Percentiles rank a stretch among this genome's conserved stretches.
These are phyloP conservation scores for Epinotia nisella DNA, from an alignment of 2,888 invertebrate species.

Conservation along the genomic window DNA sequence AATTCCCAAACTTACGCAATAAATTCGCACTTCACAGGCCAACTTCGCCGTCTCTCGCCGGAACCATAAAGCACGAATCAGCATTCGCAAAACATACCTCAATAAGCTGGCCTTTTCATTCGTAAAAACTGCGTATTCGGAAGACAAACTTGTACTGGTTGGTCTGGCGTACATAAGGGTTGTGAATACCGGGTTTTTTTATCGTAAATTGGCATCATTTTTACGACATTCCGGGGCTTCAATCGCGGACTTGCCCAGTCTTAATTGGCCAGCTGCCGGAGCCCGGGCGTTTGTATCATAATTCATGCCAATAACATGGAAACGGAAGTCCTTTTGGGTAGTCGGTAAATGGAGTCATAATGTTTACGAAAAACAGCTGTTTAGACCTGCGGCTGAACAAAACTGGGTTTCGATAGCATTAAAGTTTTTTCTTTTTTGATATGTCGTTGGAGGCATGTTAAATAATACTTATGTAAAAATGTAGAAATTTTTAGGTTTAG, in stretches of 20 bases:
- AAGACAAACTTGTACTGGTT: background rate
- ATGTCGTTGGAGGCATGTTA: too few relatives aligned
- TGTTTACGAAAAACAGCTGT: constrained; percentile 5
- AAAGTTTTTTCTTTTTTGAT: too few relatives aligned
- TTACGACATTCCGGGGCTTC: constrained; percentile 57
- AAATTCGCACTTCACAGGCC: constrained; percentile 58
- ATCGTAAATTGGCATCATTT: constrained; percentile 66
- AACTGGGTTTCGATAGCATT: too few relatives aligned
- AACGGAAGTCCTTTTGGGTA: background rate
- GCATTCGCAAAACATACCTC: constrained; percentile 20
- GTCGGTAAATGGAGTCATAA: background rate
- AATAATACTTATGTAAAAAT: too few relatives aligned
- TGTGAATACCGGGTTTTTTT: constrained; percentile 54
- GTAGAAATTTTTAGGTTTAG: too few relatives aligned
- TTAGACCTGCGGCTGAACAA: too few relatives aligned
- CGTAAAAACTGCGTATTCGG: background rate
- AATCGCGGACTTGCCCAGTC: constrained; percentile 51
- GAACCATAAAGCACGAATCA: constrained; percentile 52
- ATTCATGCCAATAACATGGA: constrained; percentile 14
- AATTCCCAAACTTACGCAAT: constrained; percentile 56
- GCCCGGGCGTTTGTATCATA: constrained; percentile 27
- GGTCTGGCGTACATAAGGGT: background rate
- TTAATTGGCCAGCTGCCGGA: constrained; percentile 50
- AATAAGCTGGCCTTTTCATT: background rate
- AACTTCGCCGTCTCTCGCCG: constrained; percentile 36